A percentile compares a stretch with the other conserved stretches of the same genome.
Conservation (phyloP, 2,113 vertebrate species). For the Piprites chloris region DNA sequence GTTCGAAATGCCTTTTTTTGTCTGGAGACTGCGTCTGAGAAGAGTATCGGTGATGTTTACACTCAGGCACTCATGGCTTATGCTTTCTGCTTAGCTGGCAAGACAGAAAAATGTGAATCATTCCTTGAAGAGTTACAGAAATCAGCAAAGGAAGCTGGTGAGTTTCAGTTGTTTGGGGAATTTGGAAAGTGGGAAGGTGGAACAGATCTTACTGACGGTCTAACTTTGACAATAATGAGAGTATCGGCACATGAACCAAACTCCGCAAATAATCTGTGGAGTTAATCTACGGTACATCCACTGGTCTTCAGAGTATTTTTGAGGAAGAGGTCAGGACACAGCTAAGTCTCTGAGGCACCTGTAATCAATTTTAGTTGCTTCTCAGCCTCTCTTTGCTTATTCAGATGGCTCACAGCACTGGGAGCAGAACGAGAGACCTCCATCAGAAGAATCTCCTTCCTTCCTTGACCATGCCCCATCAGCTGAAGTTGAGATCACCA, state of each 20-base stretch:
- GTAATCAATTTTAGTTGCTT: background rate
- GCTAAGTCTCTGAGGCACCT: background rate
- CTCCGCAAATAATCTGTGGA: background rate
- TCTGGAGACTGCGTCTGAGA: conserved; percentile 55
- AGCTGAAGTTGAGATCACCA: conserved; percentile 76
- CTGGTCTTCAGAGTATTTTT: background rate
- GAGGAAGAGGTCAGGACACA: background rate
- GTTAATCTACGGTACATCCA: background rate
- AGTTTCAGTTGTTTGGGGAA: background rate
- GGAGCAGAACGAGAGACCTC: conserved; percentile 6
- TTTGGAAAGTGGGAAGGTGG: background rate
- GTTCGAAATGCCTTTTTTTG: conserved; percentile 74
- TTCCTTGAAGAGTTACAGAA: conserved; percentile 24
- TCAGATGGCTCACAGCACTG: conserved; percentile 55
- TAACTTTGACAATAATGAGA: background rate
- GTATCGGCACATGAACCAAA: background rate
- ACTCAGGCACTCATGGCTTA: conserved; percentile 81
- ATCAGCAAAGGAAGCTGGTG: conserved; percentile 55
- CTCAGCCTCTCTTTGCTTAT: background rate
- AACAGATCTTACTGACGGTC: background rate
- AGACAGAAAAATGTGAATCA: conserved; percentile 62
- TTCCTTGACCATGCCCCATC: conserved; percentile 48
- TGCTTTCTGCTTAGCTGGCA: conserved; percentile 79
- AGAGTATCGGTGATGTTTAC: conserved; percentile 68
- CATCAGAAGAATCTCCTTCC: background rate